Conservation (phyloP, 2,888 invertebrate genomes). For the Imbricaverruca yamaguchii region DNA sequence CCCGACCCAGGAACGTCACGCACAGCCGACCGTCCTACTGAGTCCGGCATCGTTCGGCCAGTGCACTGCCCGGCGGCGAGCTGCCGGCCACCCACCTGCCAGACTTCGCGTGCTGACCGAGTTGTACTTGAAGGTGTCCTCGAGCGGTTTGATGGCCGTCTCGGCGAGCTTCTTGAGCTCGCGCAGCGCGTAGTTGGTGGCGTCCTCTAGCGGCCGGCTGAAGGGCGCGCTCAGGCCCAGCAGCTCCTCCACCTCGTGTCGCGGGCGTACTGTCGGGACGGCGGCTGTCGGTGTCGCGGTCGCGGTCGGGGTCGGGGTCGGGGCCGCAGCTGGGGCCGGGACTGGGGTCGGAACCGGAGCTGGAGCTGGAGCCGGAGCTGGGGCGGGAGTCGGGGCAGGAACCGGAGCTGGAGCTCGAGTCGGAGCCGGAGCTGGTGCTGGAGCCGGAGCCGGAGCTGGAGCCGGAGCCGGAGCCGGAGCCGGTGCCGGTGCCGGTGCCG, state of each 20-base stretch:
- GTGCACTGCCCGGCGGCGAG: not conserved
- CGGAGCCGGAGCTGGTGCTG: too few relatives aligned
- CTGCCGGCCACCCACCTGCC: slow-evolving; percentile 48
- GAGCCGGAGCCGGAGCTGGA: too few relatives aligned
- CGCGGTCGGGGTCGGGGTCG: not conserved
- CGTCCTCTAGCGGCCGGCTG: slow-evolving; percentile 55
- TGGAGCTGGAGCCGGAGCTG: too few relatives aligned
- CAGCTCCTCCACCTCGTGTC: slow-evolving; percentile 71
- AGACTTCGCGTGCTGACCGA: slow-evolving; percentile 86
- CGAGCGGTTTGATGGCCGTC: slow-evolving; percentile 78
- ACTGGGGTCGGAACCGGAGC: too few relatives aligned
- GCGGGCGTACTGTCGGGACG: slow-evolving; percentile 48
- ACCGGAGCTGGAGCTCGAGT: too few relatives aligned
- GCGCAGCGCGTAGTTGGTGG: slow-evolving; percentile 51
- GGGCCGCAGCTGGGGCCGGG: too few relatives aligned
- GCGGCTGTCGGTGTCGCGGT: not conserved
- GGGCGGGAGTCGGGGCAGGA: too few relatives aligned
- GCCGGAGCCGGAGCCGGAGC: too few relatives aligned
- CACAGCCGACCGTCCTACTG: too few relatives aligned
- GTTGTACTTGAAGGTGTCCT: slow-evolving; percentile 81
- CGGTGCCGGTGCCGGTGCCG: not conserved
- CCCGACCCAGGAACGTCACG: too few relatives aligned
- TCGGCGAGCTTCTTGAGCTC: slow-evolving; percentile 80
- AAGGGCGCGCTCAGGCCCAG: slow-evolving; percentile 70
- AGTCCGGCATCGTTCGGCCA: too few relatives aligned